These are phyloP conservation scores for Orestias chungarensis DNA, from an alignment of 2,797 vertebrate species.

Conservation along the genomic window DNA sequence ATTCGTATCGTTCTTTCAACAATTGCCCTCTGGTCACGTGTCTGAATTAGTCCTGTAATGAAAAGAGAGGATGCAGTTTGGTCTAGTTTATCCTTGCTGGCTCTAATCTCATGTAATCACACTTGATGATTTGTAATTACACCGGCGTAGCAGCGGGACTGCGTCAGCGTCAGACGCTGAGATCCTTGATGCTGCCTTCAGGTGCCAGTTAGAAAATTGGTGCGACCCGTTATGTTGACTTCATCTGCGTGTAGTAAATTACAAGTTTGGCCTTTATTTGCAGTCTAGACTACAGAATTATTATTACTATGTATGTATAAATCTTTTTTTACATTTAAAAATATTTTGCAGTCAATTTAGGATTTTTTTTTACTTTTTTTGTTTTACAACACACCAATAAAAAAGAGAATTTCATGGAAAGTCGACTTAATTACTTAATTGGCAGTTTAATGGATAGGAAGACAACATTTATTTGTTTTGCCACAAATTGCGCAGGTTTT, in stretches of 20 bases:
- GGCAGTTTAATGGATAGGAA: background rate
- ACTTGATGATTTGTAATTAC: slow-evolving; percentile 52
- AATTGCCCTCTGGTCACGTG: no score
- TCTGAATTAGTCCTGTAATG: slow-evolving; percentile 1
- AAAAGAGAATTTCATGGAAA: background rate
- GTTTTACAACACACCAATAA: background rate
- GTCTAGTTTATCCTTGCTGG: slow-evolving; percentile 2
- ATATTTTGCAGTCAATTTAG: background rate
- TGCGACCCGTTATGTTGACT: background rate
- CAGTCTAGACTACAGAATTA: background rate
- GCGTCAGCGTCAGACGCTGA: slow-evolving; percentile 14
- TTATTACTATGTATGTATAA: background rate
- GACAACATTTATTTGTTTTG: background rate
- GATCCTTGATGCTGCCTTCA: slow-evolving; percentile 40
- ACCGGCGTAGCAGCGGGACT: slow-evolving; percentile 27
- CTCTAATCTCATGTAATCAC: slow-evolving; percentile 44
- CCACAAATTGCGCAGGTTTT: background rate
- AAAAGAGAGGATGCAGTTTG: slow-evolving; percentile 10
- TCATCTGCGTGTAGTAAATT: background rate
- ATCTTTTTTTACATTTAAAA: no score
- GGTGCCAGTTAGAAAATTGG: background rate
- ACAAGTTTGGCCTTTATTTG: background rate
- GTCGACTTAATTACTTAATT: background rate
- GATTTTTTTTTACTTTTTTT: background rate
- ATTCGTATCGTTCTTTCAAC: no score